Percentiles rank a stretch among this genome's conserved stretches.
These are phyloP conservation scores for Aleiodes testaceus DNA, from an alignment of 2,888 invertebrate genomes.

Conservation along the genomic window DNA sequence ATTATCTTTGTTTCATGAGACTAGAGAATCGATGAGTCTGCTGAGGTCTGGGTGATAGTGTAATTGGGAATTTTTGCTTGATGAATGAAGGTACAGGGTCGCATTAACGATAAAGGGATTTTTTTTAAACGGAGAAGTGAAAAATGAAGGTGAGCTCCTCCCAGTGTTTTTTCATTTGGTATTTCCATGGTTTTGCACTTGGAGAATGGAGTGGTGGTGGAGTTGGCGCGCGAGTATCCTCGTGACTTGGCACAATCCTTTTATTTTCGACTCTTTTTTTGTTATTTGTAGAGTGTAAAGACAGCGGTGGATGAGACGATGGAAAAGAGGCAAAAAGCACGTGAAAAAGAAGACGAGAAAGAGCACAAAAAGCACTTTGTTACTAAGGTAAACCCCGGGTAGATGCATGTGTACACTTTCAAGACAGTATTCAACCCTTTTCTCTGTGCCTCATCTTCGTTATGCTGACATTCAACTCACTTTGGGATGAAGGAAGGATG, in stretches of 20 bases:
- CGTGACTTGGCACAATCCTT: constrained; percentile 41
- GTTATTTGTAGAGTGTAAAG: constrained; percentile 1
- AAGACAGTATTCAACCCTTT: constrained; percentile 21
- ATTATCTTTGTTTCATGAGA: constrained; percentile 1
- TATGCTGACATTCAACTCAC: constrained; percentile 11
- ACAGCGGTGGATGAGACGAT: neutral
- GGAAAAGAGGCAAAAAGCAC: constrained; percentile 9
- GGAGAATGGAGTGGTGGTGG: neutral
- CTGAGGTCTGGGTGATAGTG: too few species aligned
- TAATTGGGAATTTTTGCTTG: neutral
- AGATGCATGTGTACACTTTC: constrained; percentile 38
- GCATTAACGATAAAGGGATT: neutral
- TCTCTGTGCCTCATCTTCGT: constrained; percentile 7
- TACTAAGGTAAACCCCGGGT: constrained; percentile 59
- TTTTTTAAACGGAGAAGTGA: constrained; percentile 25
- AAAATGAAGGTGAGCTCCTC: constrained; percentile 44
- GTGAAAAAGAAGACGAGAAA: constrained; percentile 22
- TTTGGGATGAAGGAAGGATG: constrained; percentile 33
- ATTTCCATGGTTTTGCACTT: neutral
- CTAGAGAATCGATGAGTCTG: neutral
- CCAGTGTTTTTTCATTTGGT: constrained; percentile 8
- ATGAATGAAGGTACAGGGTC: too few species aligned
- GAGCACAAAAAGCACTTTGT: constrained; percentile 65
- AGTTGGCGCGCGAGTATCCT: constrained; percentile 24
- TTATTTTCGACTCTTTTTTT: neutral